Percentiles rank a stretch among this genome's conserved stretches.
These are phyloP conservation scores for Heptranchias perlo DNA, from an alignment of 2,113 vertebrate species.

Conservation along the genomic window DNA sequence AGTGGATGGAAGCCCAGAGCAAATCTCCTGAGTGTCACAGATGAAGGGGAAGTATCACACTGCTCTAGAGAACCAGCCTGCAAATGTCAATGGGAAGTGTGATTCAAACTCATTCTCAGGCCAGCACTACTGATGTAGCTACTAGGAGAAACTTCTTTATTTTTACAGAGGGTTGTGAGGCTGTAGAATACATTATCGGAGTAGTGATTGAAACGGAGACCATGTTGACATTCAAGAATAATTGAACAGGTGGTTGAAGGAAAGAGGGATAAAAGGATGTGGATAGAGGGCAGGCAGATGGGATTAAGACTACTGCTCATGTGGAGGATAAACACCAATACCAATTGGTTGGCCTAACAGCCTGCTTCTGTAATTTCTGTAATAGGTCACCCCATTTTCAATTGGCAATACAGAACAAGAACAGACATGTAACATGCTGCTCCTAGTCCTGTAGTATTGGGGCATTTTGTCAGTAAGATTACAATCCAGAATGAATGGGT, in stretches of 20 bases:
- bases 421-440: background rate
- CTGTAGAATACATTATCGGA: background rate
- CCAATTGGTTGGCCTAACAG: background rate
- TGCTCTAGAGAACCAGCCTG: background rate
- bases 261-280: background rate
- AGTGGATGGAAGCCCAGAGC: background rate
- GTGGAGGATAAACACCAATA: background rate
- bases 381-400: background rate
- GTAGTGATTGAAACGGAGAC: background rate
- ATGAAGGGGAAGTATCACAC: slow-evolving; percentile 6
- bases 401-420: background rate
- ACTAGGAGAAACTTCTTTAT: background rate
- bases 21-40: background rate
- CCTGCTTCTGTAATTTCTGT: background rate
- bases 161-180: background rate
- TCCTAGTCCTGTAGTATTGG: background rate
- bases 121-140: background rate
- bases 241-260: background rate
- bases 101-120: background rate
- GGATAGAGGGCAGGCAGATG: background rate
- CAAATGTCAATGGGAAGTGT: background rate
- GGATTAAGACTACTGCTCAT: background rate
- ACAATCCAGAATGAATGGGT: background rate
- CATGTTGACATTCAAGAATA: background rate
- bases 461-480: background rate